phyloP scores from a whole-genome alignment of 2,888 invertebrate genomes.

The Elysia crispata region DNA sequence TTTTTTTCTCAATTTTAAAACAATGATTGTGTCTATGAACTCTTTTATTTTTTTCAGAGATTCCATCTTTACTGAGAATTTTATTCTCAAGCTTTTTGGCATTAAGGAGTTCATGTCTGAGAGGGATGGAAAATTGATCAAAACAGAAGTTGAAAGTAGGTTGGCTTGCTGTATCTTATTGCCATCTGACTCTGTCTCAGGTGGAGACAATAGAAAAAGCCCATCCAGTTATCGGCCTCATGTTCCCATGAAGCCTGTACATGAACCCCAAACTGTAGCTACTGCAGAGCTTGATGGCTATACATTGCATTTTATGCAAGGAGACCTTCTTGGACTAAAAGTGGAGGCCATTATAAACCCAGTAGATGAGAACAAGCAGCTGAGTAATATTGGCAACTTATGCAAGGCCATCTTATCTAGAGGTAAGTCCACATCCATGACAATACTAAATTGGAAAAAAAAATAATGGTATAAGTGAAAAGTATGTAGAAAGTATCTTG shows the following conservation, averaged over 20 bases:
- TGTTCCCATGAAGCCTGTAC: too few species aligned
- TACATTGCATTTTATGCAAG: conserved; percentile 20
- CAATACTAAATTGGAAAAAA: too few species aligned
- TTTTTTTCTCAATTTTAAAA: neutral
- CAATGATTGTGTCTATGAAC: neutral
- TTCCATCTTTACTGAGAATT: neutral
- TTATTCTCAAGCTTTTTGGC: conserved; percentile 37
- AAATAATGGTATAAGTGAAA: too few species aligned
- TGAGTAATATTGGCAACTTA: too few species aligned
- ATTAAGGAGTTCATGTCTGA: conserved; percentile 37
- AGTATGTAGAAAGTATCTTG: too few species aligned
- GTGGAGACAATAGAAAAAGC: neutral
- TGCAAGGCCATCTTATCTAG: too few species aligned
- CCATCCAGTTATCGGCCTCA: neutral
- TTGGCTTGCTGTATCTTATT: conserved; percentile 5
- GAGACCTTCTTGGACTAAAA: conserved; percentile 25
- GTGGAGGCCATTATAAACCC: conserved; percentile 39
- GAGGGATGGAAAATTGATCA: conserved; percentile 6
- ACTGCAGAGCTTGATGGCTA: neutral
- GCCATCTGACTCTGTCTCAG: too few species aligned
- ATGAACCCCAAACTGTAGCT: neutral
- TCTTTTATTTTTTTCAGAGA: conserved; percentile 5
- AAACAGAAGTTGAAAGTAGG: conserved; percentile 3
- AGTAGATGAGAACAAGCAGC: conserved; percentile 3
- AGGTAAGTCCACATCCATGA: too few species aligned